These are phyloP conservation scores for Drosophila atroscutellata DNA, from an alignment of 2,888 invertebrate species.

Conservation along the genomic window DNA sequence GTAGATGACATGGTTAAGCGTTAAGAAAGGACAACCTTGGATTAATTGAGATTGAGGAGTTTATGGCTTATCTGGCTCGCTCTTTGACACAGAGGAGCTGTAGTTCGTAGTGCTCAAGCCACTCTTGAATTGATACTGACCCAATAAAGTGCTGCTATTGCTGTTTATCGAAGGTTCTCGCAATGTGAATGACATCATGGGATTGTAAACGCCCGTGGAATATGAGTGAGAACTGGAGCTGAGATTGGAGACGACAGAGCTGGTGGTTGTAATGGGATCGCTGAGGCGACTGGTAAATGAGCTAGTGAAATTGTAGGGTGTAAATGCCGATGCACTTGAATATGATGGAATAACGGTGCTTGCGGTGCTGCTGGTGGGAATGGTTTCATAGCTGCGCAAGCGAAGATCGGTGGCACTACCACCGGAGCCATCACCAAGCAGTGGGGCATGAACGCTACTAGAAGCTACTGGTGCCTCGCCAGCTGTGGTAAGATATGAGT, in stretches of 20 bases:
- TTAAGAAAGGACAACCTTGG: constrained; percentile 45
- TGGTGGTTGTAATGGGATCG: constrained; percentile 37
- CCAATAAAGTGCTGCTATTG: constrained; percentile 29
- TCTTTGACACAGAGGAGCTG: constrained; percentile 29
- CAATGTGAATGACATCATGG: constrained; percentile 76
- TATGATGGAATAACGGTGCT: constrained; percentile 50
- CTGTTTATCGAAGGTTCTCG: constrained; percentile 62
- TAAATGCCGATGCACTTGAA: constrained; percentile 44
- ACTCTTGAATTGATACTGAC: constrained; percentile 62
- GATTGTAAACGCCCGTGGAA: constrained; percentile 74
- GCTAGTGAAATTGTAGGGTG: constrained; percentile 58
- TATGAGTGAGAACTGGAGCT: constrained; percentile 51
- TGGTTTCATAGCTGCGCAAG: constrained; percentile 75
- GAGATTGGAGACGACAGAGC: constrained; percentile 32
- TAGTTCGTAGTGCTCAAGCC: constrained; percentile 32
- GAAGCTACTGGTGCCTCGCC: constrained; percentile 30
- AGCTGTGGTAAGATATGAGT: constrained; percentile 69
- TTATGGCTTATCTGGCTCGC: constrained; percentile 60
- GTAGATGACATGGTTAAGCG: constrained; percentile 1
- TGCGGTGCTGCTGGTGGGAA: constrained; percentile 47
- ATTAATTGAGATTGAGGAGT: constrained; percentile 12
- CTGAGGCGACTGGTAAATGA: constrained; percentile 48
- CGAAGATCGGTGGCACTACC: constrained; percentile 50
- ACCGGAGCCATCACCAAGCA: constrained; percentile 11
- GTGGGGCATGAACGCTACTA: not conserved